A percentile compares a stretch with the other conserved stretches of the same genome.
Evolutionary conservation across 2,797 vertebrate genomes (phyloP).

Genomic region (Brotula barbata): DNA sequence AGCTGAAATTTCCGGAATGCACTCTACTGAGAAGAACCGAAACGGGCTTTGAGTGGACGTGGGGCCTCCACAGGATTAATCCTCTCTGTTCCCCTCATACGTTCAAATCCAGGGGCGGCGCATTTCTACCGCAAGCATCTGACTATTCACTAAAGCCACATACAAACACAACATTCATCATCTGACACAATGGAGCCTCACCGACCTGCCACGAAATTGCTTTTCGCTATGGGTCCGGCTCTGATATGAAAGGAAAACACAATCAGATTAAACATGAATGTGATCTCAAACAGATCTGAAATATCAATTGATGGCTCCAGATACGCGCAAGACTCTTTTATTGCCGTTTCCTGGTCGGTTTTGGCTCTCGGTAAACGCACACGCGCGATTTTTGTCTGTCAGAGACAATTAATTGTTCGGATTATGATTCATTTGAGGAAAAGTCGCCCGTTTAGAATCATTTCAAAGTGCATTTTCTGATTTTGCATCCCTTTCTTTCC

Average conservation of each 20-base stretch:
- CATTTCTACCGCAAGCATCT: slow-evolving; percentile 33
- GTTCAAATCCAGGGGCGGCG: slow-evolving; percentile 9
- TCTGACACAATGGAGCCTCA: slow-evolving; percentile 45
- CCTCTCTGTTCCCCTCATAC: slow-evolving; percentile 40
- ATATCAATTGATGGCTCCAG: slow-evolving; percentile 21
- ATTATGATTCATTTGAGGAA: too few relatives aligned
- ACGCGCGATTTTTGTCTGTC: too few relatives aligned
- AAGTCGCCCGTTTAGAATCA: too few relatives aligned
- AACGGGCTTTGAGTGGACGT: slow-evolving; percentile 55
- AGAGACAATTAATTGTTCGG: too few relatives aligned
- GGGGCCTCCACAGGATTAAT: slow-evolving; percentile 45
- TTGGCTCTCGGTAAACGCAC: too few relatives aligned
- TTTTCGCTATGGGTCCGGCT: slow-evolving; percentile 45
- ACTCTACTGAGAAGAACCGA: slow-evolving; percentile 54
- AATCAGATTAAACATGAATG: slow-evolving; percentile 29
- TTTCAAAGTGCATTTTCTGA: too few relatives aligned
- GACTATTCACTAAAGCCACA: slow-evolving; percentile 30
- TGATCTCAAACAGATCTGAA: slow-evolving; percentile 51
- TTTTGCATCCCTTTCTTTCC: too few relatives aligned
- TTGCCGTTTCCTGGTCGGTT: too few relatives aligned
- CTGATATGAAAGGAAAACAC: slow-evolving; percentile 35
- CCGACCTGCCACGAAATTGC: slow-evolving; percentile 65
- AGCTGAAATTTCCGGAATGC: slow-evolving; percentile 57
- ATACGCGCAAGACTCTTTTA: too few relatives aligned
- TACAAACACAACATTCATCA: slow-evolving; percentile 56